A percentile compares a stretch with the other conserved stretches of the same genome.
Evolutionary conservation across 2,797 vertebrate genomes (phyloP).

Genomic region (Morus bassanus): DNA sequence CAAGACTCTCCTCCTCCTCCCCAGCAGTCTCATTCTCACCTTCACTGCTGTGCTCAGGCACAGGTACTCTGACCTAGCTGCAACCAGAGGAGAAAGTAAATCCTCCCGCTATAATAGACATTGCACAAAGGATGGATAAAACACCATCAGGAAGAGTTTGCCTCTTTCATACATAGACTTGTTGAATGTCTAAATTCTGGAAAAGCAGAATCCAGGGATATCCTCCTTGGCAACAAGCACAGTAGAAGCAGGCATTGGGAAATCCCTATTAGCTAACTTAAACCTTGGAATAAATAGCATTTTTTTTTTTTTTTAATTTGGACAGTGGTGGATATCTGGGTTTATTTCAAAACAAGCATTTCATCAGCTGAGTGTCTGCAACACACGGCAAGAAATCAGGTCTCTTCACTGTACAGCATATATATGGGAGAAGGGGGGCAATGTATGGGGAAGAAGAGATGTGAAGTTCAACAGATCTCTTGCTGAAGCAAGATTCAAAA

Average conservation of each 20-base stretch:
- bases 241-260: neutral
- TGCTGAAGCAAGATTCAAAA: neutral
- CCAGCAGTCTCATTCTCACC: neutral
- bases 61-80: neutral
- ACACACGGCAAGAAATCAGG: neutral
- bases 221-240: neutral
- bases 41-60: neutral
- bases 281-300: neutral
- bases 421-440: neutral
- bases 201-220: neutral
- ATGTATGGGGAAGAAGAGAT: neutral
- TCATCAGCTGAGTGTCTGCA: neutral
- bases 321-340: neutral
- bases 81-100: neutral
- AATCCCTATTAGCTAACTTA: neutral
- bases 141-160: neutral
- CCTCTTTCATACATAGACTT: neutral
- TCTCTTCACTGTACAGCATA: neutral
- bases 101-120: fast-evolving
- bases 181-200: neutral
- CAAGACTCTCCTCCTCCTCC: neutral
- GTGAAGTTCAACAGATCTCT: neutral
- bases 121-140: neutral
- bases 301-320: neutral
- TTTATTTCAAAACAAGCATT: neutral